Evolutionary conservation across 2,113 vertebrate genomes (phyloP), one percentile per base, ranked within the genome.

Genomic region (Sitta europaea): DNA sequence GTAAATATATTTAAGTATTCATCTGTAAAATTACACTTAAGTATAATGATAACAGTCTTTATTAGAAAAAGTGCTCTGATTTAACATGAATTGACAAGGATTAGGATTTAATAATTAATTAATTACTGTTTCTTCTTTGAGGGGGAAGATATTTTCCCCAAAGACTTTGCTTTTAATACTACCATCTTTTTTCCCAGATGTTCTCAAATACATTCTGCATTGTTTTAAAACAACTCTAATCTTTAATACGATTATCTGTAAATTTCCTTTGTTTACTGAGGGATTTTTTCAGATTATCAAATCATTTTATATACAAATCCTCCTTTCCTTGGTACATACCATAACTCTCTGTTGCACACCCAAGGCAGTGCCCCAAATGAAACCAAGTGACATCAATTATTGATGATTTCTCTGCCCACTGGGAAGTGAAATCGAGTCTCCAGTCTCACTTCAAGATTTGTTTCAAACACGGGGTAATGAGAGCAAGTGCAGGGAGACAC

Each of bases 181-280:
- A 19, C 47, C 58, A 19, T 90, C 84, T 82, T 97, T 91, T 75
- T 91, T 58, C 79, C 42, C 81, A 87, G 81, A 88, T 94, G 85
- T 90, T 92, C 51, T 79, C 0, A 0, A 90, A 82, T 79, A 45
- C 22, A 55, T 88, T 89, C 67, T 95, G 47, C 67, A 90, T 96
- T 96, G 96, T 96, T 96, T 83, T 93, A 54, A 65, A 94, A 91
- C 96, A 96, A 93, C 67, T 82, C 58, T 94, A 93, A 91, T 96
- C 85, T 96, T 85, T 96, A 96, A 96, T 95, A 73, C 27, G 2
- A 93, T 97, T 97, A 95, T 90, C 59, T 87, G 80, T 78, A 81
- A 84, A 96, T 79, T 95, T 95, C 68, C 70, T 87, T 96, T 97
- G 85, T 95, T 94, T 93, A 85, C 84, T n/a, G 84, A 92, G 62